These are phyloP conservation scores for Potamilus streckersoni DNA, from an alignment of 1,140 invertebrate genomes.

Conservation along the genomic window DNA sequence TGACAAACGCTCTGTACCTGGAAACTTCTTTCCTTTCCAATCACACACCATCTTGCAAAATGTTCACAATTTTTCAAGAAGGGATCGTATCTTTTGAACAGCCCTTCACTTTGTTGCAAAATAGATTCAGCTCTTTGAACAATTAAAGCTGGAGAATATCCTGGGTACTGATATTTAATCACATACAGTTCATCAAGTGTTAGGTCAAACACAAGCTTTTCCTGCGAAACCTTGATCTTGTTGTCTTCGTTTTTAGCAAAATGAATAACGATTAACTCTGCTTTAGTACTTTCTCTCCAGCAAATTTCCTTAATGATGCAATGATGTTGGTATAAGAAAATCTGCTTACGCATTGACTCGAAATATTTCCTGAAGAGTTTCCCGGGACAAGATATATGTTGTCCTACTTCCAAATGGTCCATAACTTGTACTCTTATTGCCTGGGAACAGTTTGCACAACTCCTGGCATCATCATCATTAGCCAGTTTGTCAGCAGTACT, in stretches of 20 bases:
- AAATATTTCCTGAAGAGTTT: neutral
- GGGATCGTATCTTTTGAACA: constrained; percentile 10
- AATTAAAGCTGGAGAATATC: constrained; percentile 4
- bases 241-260: constrained; percentile 3
- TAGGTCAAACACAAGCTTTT: constrained; percentile 3
- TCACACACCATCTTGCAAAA: constrained; percentile 26
- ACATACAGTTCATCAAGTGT: constrained; percentile 16
- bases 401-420: constrained; percentile 3
- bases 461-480: neutral
- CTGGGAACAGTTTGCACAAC: constrained; percentile 17
- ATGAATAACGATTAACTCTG: constrained; percentile 4
- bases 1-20: constrained; percentile 5
- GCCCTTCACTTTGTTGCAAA: neutral
- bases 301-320: constrained; percentile 5
- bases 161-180: constrained; percentile 4
- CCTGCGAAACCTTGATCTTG: neutral
- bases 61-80: constrained; percentile 19
- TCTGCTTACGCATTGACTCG: no score
- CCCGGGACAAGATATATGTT: constrained; percentile 23
- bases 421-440: neutral
- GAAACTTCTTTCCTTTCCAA: constrained; percentile 9
- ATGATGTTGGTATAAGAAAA: constrained; percentile 2
- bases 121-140: constrained; percentile 18
- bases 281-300: neutral
- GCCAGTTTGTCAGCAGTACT: no score